Percentiles rank a stretch among this genome's conserved stretches.
Conservation (phyloP, 53 echinoderm and acorn worm genomes). For the Echinarachnius parma region DNA sequence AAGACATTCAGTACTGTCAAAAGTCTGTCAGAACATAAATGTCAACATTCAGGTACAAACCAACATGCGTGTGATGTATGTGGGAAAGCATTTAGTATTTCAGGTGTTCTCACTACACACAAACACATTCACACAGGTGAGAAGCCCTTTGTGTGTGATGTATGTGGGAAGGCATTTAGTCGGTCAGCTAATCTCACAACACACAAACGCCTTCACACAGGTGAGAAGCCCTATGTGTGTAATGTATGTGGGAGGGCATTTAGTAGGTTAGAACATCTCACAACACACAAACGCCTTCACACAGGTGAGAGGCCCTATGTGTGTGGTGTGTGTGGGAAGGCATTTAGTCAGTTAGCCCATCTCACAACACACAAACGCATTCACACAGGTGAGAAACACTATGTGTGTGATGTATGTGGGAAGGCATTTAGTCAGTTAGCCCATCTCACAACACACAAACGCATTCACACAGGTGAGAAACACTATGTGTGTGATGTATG, state of each 20-base stretch:
- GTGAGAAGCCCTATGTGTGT: slow-evolving; percentile 21
- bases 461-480: slow-evolving; percentile 23
- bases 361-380: too few species aligned
- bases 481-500: too few species aligned
- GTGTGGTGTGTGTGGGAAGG: too few species aligned
- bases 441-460: slow-evolving; percentile 19
- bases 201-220: not conserved
- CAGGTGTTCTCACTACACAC: slow-evolving; percentile 21
- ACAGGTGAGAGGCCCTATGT: slow-evolving; percentile 28
- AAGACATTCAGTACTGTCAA: slow-evolving; percentile 5
- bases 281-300: not conserved
- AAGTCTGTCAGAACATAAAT: slow-evolving; percentile 14
- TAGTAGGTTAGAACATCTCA: slow-evolving; percentile 3
- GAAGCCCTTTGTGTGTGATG: slow-evolving; percentile 45
- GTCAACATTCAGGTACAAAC: slow-evolving; percentile 42
- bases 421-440: slow-evolving; percentile 18
- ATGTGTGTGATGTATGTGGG: slow-evolving; percentile 29
- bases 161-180: too few species aligned
- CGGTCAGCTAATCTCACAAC: too few species aligned
- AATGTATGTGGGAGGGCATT: not conserved
- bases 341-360: too few species aligned
- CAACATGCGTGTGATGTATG: slow-evolving; percentile 30
- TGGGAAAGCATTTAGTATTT: slow-evolving; percentile 35
- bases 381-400: too few species aligned
- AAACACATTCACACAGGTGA: slow-evolving; percentile 39